These are phyloP conservation scores for Agelaius phoeniceus DNA, from an alignment of 2,113 vertebrate genomes.

Conservation along the genomic window DNA sequence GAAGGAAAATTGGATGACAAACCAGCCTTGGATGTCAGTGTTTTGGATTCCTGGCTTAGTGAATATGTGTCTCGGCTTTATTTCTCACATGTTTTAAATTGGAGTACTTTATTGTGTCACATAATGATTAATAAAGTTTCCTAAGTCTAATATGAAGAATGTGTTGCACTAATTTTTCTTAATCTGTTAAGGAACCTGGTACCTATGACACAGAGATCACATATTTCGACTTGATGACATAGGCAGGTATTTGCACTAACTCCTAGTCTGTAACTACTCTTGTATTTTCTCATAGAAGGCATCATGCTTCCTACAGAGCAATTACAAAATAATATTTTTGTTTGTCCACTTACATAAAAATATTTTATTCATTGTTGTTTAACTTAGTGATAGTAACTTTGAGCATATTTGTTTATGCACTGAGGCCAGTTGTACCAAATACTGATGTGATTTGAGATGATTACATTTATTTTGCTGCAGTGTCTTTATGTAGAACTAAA, in stretches of 20 bases:
- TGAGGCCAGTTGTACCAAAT: not conserved
- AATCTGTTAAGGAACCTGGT: not conserved
- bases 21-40: not conserved
- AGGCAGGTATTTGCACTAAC: not conserved
- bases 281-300: not conserved
- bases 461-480: not conserved
- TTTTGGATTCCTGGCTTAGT: not conserved
- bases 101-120: not conserved
- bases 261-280: not conserved
- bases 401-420: not conserved
- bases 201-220: rapidly evolving
- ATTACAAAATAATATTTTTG: not conserved
- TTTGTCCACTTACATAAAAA: constrained; percentile 4
- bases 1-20: not conserved
- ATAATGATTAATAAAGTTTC: not conserved
- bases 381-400: not conserved
- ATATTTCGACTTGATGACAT: not conserved
- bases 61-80: not conserved
- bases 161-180: not conserved
- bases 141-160: not conserved
- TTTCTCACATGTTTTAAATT: not conserved
- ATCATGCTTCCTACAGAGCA: not conserved
- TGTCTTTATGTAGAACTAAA: not conserved
- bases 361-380: constrained; percentile 13
- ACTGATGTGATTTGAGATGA: not conserved